phyloP scores from a whole-genome alignment of 2,888 invertebrate species.

The Pollenia angustigena region DNA sequence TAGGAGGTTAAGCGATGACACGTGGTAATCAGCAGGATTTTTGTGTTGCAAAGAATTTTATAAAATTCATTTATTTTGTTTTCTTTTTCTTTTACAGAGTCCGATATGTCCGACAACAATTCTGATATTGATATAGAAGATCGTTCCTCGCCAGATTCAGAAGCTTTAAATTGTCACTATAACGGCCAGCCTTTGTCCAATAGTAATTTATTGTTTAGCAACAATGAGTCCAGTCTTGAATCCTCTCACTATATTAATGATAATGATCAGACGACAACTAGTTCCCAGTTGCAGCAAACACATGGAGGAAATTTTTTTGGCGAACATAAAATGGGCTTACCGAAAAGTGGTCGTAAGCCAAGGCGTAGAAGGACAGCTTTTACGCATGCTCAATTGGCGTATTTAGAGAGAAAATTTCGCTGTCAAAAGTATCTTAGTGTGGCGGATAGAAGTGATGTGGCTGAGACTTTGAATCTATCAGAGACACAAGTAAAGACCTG shows the following conservation, averaged over 20 bases:
- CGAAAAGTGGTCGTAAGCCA: constrained; percentile 89
- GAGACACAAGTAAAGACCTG: constrained; percentile 98
- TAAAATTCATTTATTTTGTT: background rate
- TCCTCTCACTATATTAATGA: constrained; percentile 75
- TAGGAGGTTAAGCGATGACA: constrained; percentile 77
- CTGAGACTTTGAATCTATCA: constrained; percentile 93
- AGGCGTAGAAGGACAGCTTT: constrained; percentile 94
- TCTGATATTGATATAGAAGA: constrained; percentile 84
- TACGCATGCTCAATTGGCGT: constrained; percentile 96
- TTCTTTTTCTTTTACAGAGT: constrained; percentile 76
- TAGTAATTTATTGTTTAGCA: constrained; percentile 75
- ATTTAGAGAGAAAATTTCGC: constrained; percentile 94
- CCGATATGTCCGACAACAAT: constrained; percentile 83
- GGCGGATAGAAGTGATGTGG: constrained; percentile 96
- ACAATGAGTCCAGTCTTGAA: constrained; percentile 82
- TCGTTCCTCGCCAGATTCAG: constrained; percentile 83
- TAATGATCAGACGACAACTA: constrained; percentile 59
- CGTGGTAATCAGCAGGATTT: constrained; percentile 77
- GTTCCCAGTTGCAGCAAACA: constrained; percentile 35
- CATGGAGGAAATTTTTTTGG: constrained; percentile 41
- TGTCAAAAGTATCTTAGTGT: constrained; percentile 97
- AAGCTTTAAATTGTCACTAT: constrained; percentile 78
- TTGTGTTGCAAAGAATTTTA: constrained; percentile 69
- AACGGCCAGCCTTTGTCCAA: constrained; percentile 52
- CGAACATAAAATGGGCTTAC: constrained; percentile 81